A percentile compares a stretch with the other conserved stretches of the same genome.
Evolutionary conservation across 2,888 invertebrate species (phyloP).

Genomic region (Trachelus stipa): DNA sequence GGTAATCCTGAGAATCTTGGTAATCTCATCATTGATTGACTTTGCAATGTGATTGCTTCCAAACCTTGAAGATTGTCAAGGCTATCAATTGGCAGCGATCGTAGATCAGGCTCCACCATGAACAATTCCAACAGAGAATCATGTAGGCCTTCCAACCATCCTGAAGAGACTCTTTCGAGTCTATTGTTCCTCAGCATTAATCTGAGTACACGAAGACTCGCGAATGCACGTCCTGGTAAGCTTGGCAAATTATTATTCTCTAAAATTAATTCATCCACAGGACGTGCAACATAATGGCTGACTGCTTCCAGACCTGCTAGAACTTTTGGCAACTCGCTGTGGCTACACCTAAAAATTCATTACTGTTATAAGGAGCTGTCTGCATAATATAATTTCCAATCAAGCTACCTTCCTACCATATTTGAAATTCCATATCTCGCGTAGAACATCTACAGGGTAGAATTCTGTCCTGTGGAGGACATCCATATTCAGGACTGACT

Average conservation of each 20-base stretch:
- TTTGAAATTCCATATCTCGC: constrained; percentile 83
- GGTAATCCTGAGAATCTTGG: constrained; percentile 78
- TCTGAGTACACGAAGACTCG: constrained; percentile 79
- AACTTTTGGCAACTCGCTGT: constrained; percentile 85
- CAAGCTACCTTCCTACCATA: constrained; percentile 73
- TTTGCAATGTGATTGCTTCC: constrained; percentile 87
- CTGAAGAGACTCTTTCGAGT: constrained; percentile 82
- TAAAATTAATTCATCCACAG: constrained; percentile 87
- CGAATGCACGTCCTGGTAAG: constrained; percentile 84
- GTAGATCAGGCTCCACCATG: constrained; percentile 84
- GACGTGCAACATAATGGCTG: constrained; percentile 74
- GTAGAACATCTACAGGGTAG: constrained; percentile 85
- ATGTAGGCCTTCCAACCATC: constrained; percentile 85
- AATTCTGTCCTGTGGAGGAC: constrained; percentile 82
- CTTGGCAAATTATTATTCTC: constrained; percentile 90
- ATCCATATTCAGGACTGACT: constrained; percentile 66
- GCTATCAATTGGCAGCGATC: constrained; percentile 83
- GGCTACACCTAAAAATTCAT: constrained; percentile 80
- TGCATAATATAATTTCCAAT: background rate
- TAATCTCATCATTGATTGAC: constrained; percentile 79
- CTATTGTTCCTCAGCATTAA: constrained; percentile 88
- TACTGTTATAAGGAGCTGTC: background rate
- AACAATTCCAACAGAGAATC: constrained; percentile 83
- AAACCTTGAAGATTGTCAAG: constrained; percentile 79
- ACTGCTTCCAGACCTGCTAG: constrained; percentile 79